These are phyloP conservation scores for Brachycybe producta DNA, from an alignment of 2,888 invertebrate species.

Conservation along the genomic window DNA sequence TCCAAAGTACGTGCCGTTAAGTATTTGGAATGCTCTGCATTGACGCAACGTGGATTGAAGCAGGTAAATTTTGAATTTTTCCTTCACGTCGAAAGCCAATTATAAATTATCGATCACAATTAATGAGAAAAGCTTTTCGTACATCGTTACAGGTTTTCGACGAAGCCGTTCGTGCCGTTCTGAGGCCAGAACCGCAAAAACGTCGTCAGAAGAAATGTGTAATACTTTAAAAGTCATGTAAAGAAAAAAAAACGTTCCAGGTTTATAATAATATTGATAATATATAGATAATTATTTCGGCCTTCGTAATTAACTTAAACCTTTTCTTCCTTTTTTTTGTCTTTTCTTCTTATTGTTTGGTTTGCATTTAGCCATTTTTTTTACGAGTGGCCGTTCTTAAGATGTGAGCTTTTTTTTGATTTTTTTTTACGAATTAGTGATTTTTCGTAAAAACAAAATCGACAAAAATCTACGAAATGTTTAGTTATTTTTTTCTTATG, in stretches of 20 bases:
- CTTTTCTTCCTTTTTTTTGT: too few relatives aligned
- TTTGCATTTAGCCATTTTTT: too few relatives aligned
- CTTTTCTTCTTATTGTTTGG: too few relatives aligned
- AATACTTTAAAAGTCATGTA: conserved; percentile 32
- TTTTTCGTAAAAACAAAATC: too few relatives aligned
- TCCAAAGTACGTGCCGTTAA: conserved; percentile 97
- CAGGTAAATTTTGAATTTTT: conserved; percentile 42
- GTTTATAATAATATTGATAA: conserved; percentile 24
- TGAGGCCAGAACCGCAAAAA: conserved; percentile 92
- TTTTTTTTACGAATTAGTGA: too few relatives aligned
- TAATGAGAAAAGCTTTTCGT: conserved; percentile 9
- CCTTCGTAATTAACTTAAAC: too few relatives aligned
- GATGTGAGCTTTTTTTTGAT: too few relatives aligned
- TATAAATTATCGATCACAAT: conserved; percentile 4
- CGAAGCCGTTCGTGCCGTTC: conserved; percentile 92
- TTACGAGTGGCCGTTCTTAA: too few relatives aligned
- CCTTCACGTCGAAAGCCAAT: background rate
- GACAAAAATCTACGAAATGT: too few relatives aligned
- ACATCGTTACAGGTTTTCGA: conserved; percentile 70
- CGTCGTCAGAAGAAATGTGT: conserved; percentile 79
- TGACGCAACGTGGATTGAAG: conserved; percentile 94
- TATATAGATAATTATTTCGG: too few relatives aligned
- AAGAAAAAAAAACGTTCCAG: background rate
- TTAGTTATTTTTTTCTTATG: too few relatives aligned
- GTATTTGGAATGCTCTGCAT: conserved; percentile 98